Evolutionary conservation across 2,797 vertebrate genomes (phyloP), one percentile per base, ranked within the genome.

Genomic region (Xenentodon cancila): DNA sequence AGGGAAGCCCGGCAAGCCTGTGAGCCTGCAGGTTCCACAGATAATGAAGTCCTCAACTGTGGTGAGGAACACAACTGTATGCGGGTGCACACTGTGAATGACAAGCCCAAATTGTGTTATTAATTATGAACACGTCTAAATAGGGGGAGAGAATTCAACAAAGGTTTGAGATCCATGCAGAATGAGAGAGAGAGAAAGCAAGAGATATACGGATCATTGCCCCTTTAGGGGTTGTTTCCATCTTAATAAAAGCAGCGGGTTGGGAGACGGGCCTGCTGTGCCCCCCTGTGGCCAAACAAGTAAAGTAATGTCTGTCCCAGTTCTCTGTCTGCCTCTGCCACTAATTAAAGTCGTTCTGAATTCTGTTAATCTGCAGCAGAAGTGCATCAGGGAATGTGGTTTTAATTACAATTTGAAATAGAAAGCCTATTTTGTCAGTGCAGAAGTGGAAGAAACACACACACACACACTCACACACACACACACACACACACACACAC

Each of bases 281-380:
- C 92, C 93, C 92, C 90, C 93, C 79, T 92, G 92, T 94, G 93
- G 92, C 75, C 88, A 85, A 64, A 73, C 42, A 25, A 17, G 75
- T 73, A 70, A 90, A 85, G 80, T 69, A 85, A 75, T 9, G 27
- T 54, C 71, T 64, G 56, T 76, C 73, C 62, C 68, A 67, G 53
- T 76, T 84, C 57, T 59, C 60, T 25, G 25, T 25, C 5, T 25
- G 25, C 54, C 47, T 61, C 32, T 47, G 20, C 32, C 2, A 65
- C 78, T 84, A 79, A 84, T 80, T 76, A 47, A 62, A 64, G 56
- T 52, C 61, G 20, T 49, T 71, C 71, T 71, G 57, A 64, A 65
- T 74, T 51, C 17, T 59, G 65, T 80, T 77, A 65, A 61, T 37
- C 49, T 53, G n/a, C 22, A 69, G 62, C 21, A 69, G 64, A 34